phyloP scores from a whole-genome alignment of 2,888 invertebrate genomes.

The Habroteleia sp. region DNA sequence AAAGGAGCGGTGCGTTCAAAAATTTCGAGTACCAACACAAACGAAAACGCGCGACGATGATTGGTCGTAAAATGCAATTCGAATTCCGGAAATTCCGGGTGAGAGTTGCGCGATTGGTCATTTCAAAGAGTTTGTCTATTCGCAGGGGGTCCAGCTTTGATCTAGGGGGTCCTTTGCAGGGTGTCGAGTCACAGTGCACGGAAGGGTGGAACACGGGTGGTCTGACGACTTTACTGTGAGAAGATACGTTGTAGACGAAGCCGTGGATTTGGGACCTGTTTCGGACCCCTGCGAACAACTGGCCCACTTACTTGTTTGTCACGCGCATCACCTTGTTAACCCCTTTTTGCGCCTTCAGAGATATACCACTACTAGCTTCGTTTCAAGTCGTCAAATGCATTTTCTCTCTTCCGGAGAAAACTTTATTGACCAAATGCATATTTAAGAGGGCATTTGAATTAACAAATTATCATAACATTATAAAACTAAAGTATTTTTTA shows the following conservation, averaged over 20 bases:
- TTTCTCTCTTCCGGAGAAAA: constrained; percentile 55
- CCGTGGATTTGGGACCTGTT: constrained; percentile 64
- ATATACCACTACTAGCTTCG: constrained; percentile 24
- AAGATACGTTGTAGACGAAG: constrained; percentile 78
- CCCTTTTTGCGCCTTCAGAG: constrained; percentile 38
- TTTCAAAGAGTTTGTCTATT: constrained; percentile 47
- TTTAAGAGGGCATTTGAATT: no score
- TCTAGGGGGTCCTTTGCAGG: constrained; percentile 43
- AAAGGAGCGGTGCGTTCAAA: constrained; percentile 13
- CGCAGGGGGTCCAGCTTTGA: constrained; percentile 68
- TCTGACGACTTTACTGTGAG: constrained; percentile 76
- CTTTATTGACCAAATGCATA: no score
- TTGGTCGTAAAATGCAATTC: constrained; percentile 64
- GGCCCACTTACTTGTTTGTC: constrained; percentile 33
- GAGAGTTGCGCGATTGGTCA: constrained; percentile 46
- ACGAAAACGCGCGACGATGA: constrained; percentile 24
- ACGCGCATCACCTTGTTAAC: constrained; percentile 53
- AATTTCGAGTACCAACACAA: constrained; percentile 1
- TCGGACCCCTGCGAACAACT: constrained; percentile 64
- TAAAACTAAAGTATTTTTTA: no score
- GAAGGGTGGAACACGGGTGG: constrained; percentile 58
- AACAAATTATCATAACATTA: no score
- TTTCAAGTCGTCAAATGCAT: constrained; percentile 28
- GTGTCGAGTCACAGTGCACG: constrained; percentile 55
- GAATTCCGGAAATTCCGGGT: constrained; percentile 70